These are phyloP conservation scores for Gibbula magus DNA, from an alignment of 2,888 invertebrate species.

Conservation along the genomic window DNA sequence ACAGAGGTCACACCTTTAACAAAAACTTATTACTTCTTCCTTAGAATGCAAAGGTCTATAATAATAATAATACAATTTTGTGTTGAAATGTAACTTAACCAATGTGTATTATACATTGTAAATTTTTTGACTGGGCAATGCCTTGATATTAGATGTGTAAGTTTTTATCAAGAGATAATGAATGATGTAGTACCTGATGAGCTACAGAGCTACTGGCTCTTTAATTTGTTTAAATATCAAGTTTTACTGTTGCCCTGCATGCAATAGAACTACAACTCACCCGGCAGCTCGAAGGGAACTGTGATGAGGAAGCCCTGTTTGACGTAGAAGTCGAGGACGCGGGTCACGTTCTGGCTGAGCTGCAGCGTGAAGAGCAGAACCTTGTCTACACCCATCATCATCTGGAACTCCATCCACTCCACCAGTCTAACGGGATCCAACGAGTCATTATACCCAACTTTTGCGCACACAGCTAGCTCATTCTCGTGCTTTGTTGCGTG, in stretches of 20 bases:
- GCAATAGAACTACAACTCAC: background rate
- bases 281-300: slow-evolving; percentile 23
- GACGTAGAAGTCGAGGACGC: slow-evolving; percentile 23
- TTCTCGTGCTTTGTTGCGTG: background rate
- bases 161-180: too few relatives aligned
- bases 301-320: background rate
- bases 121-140: too few relatives aligned
- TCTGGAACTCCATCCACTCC: slow-evolving; percentile 35
- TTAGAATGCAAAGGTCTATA: too few relatives aligned
- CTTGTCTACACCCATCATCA: slow-evolving; percentile 28
- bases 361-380: slow-evolving; percentile 17
- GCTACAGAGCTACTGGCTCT: too few relatives aligned
- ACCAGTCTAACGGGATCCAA: slow-evolving; percentile 11
- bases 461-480: slow-evolving; percentile 21
- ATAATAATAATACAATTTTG: too few relatives aligned
- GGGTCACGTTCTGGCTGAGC: background rate
- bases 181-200: too few relatives aligned
- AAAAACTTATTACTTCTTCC: too few relatives aligned
- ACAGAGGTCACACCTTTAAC: too few relatives aligned
- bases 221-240: too few relatives aligned
- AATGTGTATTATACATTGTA: too few relatives aligned
- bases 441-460: slow-evolving; percentile 19
- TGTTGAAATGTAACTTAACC: too few relatives aligned
- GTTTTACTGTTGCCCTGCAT: background rate
- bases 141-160: too few relatives aligned